Evolutionary conservation across 2,888 invertebrate genomes (phyloP).

Genomic region (Phorcus lineatus): DNA sequence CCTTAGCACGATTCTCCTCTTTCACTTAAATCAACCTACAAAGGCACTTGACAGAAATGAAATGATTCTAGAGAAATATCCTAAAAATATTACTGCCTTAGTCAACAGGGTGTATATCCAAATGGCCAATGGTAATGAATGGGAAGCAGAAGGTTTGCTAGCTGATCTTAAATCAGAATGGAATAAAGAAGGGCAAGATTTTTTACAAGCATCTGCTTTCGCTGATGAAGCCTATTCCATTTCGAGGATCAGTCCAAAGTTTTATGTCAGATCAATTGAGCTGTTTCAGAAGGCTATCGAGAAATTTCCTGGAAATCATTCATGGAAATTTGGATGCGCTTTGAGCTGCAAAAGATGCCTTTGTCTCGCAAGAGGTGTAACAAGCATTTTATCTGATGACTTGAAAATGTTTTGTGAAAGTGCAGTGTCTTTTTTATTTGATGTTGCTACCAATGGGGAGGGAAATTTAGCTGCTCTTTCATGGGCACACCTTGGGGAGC

Average conservation of each 20-base stretch:
- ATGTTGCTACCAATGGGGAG: neutral
- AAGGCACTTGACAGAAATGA: neutral
- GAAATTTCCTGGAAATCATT: neutral
- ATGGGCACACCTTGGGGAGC: neutral
- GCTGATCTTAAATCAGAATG: neutral
- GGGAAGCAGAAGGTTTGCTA: neutral
- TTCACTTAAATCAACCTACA: neutral
- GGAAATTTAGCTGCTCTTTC: neutral
- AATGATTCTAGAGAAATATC: neutral
- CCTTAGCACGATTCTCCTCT: neutral
- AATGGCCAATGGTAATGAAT: neutral
- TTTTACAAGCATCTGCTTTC: neutral
- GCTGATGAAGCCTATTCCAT: slow-evolving; percentile 1
- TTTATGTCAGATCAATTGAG: neutral
- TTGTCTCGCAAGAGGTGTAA: neutral
- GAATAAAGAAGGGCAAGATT: neutral
- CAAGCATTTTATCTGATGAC: neutral
- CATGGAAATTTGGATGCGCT: slow-evolving; percentile 11
- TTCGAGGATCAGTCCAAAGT: neutral
- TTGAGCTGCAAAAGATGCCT: neutral
- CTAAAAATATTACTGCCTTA: neutral
- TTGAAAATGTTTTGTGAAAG: neutral
- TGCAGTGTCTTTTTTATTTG: neutral
- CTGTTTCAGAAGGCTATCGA: neutral
- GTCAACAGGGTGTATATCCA: neutral